Evolutionary conservation across 2,113 vertebrate genomes (phyloP).

Genomic region (Pholis gunnellus): DNA sequence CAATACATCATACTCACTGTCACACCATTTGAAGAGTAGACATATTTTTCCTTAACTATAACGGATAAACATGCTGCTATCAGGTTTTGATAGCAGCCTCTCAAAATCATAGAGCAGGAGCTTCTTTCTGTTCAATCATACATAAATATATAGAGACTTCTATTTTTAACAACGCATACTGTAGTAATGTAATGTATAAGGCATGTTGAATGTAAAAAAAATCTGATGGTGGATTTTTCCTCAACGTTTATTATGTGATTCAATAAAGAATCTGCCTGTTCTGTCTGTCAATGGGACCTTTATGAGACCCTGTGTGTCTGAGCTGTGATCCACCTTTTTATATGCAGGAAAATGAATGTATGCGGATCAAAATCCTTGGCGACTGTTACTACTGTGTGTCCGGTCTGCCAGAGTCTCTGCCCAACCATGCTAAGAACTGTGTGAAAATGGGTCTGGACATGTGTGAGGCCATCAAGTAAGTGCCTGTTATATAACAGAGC

Average conservation of each 20-base stretch:
- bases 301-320: conserved; percentile 2
- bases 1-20: background rate
- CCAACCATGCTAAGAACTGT: conserved; percentile 97
- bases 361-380: conserved; percentile 98
- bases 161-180: background rate
- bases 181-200: background rate
- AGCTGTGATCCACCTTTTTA: conserved; percentile 24
- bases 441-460: conserved; percentile 99
- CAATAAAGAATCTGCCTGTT: background rate
- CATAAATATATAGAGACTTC: background rate
- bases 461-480: conserved; percentile 99
- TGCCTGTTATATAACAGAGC: conserved; percentile 3
- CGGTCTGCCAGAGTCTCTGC: conserved; percentile 94
- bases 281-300: background rate
- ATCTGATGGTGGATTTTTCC: background rate
- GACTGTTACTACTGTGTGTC: conserved; percentile 99
- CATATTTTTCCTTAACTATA: background rate
- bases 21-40: background rate
- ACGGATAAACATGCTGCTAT: background rate
- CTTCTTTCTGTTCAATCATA: background rate
- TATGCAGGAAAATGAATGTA: conserved; percentile 96
- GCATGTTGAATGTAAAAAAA: background rate
- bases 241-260: background rate
- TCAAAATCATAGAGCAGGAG: background rate
- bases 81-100: background rate